A percentile compares a stretch with the other conserved stretches of the same genome.
phyloP scores from a whole-genome alignment of 2,113 vertebrate species.

The Lichenostomus cassidix region DNA sequence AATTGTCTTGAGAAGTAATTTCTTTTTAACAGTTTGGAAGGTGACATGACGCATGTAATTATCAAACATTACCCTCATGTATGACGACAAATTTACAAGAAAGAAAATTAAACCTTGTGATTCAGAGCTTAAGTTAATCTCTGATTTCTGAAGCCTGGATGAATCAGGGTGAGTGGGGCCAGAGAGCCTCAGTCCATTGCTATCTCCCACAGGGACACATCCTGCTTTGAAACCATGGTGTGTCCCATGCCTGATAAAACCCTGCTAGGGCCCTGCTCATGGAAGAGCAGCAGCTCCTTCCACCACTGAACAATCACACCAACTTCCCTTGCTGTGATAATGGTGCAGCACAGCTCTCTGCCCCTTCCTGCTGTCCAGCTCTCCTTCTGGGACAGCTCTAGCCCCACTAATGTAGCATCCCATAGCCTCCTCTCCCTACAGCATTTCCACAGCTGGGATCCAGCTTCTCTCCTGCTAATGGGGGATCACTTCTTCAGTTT shows the following conservation, averaged over 20 bases:
- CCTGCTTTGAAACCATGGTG: neutral
- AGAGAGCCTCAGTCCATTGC: neutral
- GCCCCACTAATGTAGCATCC: neutral
- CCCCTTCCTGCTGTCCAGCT: neutral
- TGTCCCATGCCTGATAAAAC: rapidly evolving
- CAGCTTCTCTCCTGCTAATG: neutral
- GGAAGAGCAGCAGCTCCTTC: neutral
- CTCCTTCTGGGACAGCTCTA: neutral
- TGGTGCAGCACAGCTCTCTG: neutral
- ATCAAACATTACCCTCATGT: neutral
- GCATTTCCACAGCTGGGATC: neutral
- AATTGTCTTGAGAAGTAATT: neutral
- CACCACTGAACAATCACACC: neutral
- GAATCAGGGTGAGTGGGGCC: neutral
- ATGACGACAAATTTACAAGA: neutral
- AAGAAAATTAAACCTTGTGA: slow-evolving; percentile 32
- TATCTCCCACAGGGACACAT: neutral
- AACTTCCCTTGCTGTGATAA: rapidly evolving
- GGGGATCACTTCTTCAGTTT: neutral
- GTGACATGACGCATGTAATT: neutral
- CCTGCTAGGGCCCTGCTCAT: neutral
- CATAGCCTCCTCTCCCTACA: neutral
- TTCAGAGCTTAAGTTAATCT: slow-evolving; percentile 18
- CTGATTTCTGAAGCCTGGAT: neutral
- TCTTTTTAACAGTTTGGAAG: neutral